Evolutionary conservation across 2,797 vertebrate species (phyloP).

Genomic region (Meriones psammophilus): DNA sequence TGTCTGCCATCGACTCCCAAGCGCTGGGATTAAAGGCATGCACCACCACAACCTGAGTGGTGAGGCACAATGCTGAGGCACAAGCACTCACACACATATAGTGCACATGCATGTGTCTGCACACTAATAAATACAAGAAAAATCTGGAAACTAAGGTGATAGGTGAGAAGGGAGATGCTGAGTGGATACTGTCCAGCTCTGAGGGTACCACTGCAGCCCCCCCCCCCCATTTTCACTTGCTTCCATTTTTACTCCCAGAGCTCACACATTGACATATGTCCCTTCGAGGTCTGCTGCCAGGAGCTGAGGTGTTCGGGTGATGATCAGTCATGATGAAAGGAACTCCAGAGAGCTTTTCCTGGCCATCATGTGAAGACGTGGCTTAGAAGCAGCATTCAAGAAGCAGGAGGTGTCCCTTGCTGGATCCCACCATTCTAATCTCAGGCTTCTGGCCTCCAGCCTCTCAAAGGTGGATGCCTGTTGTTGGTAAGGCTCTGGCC

Average conservation of each 20-base stretch:
- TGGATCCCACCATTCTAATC: rapidly evolving
- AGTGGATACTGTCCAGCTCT: rapidly evolving
- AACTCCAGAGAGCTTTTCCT: not conserved
- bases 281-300: not conserved
- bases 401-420: not conserved
- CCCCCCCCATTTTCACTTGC: not conserved
- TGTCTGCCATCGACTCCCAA: not conserved
- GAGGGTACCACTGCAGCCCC: too few species aligned
- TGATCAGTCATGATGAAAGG: not conserved
- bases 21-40: not conserved
- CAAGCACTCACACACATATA: not conserved
- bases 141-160: not conserved
- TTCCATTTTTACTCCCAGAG: not conserved
- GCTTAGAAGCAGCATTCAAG: not conserved
- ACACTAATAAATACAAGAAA: not conserved
- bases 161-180: rapidly evolving
- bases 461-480: not conserved
- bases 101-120: too few species aligned
- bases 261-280: not conserved
- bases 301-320: not conserved
- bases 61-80: too few species aligned
- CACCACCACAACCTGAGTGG: not conserved
- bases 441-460: not conserved
- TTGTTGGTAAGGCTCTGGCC: too few species aligned
- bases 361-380: not conserved